Base-by-base conservation (phyloP, 1,140 invertebrate species). In the Philopotamus ludificatus region DNA sequence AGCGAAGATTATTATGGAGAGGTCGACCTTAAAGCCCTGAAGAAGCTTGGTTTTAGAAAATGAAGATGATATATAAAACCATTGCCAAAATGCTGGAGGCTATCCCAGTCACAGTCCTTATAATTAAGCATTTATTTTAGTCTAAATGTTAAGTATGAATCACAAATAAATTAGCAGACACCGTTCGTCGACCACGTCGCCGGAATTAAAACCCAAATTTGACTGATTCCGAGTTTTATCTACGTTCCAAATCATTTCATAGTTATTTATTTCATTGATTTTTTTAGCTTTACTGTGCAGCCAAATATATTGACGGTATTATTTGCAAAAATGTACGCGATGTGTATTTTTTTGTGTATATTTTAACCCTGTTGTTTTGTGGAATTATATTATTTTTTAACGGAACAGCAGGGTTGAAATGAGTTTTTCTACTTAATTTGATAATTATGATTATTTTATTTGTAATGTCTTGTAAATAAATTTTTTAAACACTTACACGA, bases 1-100 rank as follows among this genome's bases (percentile, higher is more conserved):
- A 92, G 89, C 76, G 89, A 91, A 81, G 89, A 92, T 81, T 92
- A 92, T 81, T 91, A 92, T 74, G 89, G 89, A 73, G 88, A 90
- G 74, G 87, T 92, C 71, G 89, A 92, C 78, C 79, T 91, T 67
- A 91, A 91, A 77, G 86, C 88, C 55, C 80, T 92, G 66, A 88
- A 88, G 80, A 91, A 90, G 77, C 78, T 89, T 76, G 89, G 89
- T 77, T 89, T 84, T 79, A 84, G 75, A 51, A 68, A 68, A 57
- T 60, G 41, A 59, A 54, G 39, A 26, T 21, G 51, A 25, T 22
- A n/a, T 12, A 12, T 42, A 16, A 34, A 44, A 63, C 41, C 25
- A 34, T 64, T 68, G 66, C 66, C 66, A 68, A 68, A 67, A 60
- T 54, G 21, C 50, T 65, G 34, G 63, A 68, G 67, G 63, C 67